Evolutionary conservation across 2,113 vertebrate genomes (phyloP), one percentile per base, ranked within the genome.

Genomic region (Poeciliopsis retropinna): DNA sequence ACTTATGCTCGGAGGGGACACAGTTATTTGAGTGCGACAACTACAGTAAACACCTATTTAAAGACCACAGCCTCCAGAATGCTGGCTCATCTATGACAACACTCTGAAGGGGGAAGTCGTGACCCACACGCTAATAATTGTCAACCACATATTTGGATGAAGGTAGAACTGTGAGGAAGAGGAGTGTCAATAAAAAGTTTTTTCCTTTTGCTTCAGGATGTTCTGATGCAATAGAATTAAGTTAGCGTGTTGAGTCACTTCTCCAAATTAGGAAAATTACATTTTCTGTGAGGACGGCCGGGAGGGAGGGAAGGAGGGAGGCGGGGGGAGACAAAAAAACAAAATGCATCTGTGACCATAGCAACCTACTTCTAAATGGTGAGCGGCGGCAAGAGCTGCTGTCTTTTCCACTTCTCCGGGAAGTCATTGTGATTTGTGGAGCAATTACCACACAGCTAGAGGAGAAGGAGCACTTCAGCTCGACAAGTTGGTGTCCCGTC

Each of bases 401-500:
- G 83, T 70, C 76, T 75, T 61, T 78, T 71, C 66, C 82, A 25
- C 82, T 78, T 70, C 81, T 75, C 80, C 61, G 60, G 32, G 84
- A 80, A 86, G 86, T 79, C 84, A 82, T 85, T 78, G 81, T 85
- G 85, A 92, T 91, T 89, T 92, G 90, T 89, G 75, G 83, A 86
- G 85, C 83, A 90, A 88, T 91, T 91, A 86, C 75, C 74, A 60
- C 81, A 51, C 83, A 75, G 81, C 75, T 28, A 67, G 75, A 76
- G 61, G 75, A 83, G 75, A 89, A 81, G 72, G 65, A 82, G 72
- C 82, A 83, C 84, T 85, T 89, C 72, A 75, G 61, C 74, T 54
- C 80, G 79, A 88, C 70, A n/a, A 74, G 67, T 63, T 17, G 44
- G 47, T 72, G 78, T 88, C 84, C 82, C 57, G 65, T 77, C 73